Evolutionary conservation across 2,113 vertebrate species (phyloP).

Genomic region (Melanerpes formicivorus): DNA sequence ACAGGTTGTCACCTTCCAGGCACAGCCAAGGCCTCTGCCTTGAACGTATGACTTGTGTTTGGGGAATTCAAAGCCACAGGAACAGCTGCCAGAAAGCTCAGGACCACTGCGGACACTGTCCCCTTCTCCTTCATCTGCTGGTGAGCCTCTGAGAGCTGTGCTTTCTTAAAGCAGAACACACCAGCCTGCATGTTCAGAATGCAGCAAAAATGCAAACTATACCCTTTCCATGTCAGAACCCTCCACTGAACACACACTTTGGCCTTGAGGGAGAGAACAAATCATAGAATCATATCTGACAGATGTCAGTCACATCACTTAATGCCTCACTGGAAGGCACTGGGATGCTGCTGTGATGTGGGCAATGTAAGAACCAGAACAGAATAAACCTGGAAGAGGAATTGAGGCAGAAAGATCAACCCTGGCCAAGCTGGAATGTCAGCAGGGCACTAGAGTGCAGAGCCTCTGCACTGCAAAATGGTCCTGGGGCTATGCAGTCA

Average conservation of each 20-base stretch:
- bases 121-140: background rate
- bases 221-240: background rate
- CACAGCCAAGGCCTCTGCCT: background rate
- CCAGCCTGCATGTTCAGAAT: background rate
- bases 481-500: background rate
- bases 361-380: background rate
- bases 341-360: background rate
- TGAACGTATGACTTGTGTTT: fast-evolving
- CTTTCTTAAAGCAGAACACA: background rate
- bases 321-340: constrained; percentile 40
- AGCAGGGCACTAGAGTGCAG: background rate
- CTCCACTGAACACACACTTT: background rate
- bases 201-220: background rate
- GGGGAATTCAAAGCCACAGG: background rate
- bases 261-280: constrained; percentile 17
- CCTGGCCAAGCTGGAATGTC: background rate
- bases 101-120: background rate
- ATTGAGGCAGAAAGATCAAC: background rate
- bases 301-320: constrained; percentile 56
- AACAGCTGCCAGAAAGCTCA: background rate
- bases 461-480: background rate
- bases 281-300: background rate
- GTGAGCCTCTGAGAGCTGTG: background rate
- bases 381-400: background rate
- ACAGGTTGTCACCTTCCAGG: background rate